Evolutionary conservation across 1,140 invertebrate species (phyloP), one percentile per base, ranked within the genome.

Genomic region (Odontomachus brunneus): DNA sequence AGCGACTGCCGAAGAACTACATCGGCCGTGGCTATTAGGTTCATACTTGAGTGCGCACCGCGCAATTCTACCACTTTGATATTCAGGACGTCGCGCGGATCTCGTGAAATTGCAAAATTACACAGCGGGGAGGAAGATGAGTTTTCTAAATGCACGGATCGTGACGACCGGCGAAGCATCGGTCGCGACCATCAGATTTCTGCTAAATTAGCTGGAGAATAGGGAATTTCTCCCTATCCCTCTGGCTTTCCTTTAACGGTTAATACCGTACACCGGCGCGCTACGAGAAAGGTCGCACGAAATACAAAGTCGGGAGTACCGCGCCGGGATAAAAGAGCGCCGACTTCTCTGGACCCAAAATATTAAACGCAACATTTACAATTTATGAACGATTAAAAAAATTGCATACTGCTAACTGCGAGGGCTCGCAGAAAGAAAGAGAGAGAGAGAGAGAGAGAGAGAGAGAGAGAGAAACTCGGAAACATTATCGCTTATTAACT

Each of bases 1-100:
- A 65, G 81, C 80, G 85, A 86, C 80, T 86, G 59, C 71, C 83
- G 65, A 29, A 80, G 65, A 71, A 85, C 78, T 85, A 84, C 71
- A 76, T 87, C 80, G 84, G 71, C 73, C 44, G 53, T 87, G 53
- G 65, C 75, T 80, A 71, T 80, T 80, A 80, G 33, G 65, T 80
- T 80, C 65, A 80, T 80, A 80, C 75, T 71, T 80, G 33, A 71
- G 75, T 71, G 75, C 51, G 65, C 75, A 80, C 33, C 75, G 65
- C 51, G 75, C 75, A 71, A 71, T 80, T 80, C 65, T 48, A 57
- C 33, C 51, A 44, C 65, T 80, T 80, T 80, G 75, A 80, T 80
- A 80, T 80, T 80, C 75, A 69, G 53, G 65, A 71, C 75, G 51
- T 80, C 75, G 75, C 65, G 63, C 53, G 65, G 65, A 80, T 80